These are phyloP conservation scores for Diprion similis DNA, from an alignment of 1,140 invertebrate species.

Conservation along the genomic window DNA sequence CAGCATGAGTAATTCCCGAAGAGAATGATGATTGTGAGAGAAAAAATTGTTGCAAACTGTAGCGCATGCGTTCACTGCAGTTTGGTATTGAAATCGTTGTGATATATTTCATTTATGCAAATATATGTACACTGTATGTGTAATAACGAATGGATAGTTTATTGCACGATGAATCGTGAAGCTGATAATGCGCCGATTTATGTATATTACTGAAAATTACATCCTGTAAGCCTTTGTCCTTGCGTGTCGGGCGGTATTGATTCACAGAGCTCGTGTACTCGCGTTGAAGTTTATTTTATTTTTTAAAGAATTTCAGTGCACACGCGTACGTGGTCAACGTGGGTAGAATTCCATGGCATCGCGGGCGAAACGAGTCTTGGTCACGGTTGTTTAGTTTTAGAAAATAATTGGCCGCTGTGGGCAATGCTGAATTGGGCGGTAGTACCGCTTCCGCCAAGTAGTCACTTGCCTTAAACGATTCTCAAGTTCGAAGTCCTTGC, in stretches of 20 bases:
- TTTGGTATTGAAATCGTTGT: not conserved
- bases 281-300: no score
- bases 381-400: not conserved
- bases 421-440: not conserved
- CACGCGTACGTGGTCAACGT: not conserved
- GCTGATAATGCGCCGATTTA: not conserved
- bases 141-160: not conserved
- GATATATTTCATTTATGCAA: not conserved
- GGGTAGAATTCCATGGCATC: not conserved
- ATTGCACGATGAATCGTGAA: constrained; percentile 1
- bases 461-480: not conserved
- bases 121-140: not conserved
- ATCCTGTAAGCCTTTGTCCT: not conserved
- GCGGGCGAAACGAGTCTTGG: not conserved
- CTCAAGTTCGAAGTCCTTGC: constrained; percentile 4
- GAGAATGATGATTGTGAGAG: no score
- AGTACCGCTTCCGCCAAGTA: constrained; percentile 1
- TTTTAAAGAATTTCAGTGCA: not conserved
- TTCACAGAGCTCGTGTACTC: no score
- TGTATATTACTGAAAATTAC: not conserved
- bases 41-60: not conserved
- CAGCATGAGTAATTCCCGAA: no score
- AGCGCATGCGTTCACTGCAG: not conserved
- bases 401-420: constrained; percentile 4
- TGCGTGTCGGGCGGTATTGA: not conserved